These are phyloP conservation scores for Argya squamiceps DNA, from an alignment of 2,797 vertebrate species.

Conservation along the genomic window DNA sequence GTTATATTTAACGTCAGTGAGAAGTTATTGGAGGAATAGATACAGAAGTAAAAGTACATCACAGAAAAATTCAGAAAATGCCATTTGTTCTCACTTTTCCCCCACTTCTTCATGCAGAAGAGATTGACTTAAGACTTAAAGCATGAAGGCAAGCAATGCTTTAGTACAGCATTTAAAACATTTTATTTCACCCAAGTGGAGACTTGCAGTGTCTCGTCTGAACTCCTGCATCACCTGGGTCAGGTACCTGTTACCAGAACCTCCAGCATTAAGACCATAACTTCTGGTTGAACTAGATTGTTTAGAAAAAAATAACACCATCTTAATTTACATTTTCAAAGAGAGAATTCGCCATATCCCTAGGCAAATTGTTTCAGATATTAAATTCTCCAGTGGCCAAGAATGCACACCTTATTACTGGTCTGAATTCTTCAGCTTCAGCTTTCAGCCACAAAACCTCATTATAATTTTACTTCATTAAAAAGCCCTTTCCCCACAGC, in stretches of 20 bases:
- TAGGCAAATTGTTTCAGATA: constrained; percentile 69
- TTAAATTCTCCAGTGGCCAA: constrained; percentile 62
- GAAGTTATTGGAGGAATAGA: not conserved
- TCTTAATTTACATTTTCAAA: constrained; percentile 63
- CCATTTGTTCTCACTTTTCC: not conserved
- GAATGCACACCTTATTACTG: constrained; percentile 63
- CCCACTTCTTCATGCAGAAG: not conserved
- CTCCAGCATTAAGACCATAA: constrained; percentile 30
- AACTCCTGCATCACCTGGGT: not conserved
- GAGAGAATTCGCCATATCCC: constrained; percentile 33
- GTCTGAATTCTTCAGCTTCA: constrained; percentile 51
- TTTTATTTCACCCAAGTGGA: constrained; percentile 6
- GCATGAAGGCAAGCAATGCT: not conserved
- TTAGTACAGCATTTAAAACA: not conserved
- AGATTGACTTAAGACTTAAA: not conserved
- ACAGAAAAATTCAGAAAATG: not conserved
- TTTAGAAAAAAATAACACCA: constrained; percentile 2
- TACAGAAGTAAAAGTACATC: not conserved
- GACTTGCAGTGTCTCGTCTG: not conserved
- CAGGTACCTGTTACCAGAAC: not conserved
- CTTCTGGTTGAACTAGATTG: constrained; percentile 60
- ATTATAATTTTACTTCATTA: constrained; percentile 25
- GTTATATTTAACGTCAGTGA: not conserved
- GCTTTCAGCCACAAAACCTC: constrained; percentile 36
- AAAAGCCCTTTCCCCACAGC: not conserved